Base-by-base conservation (phyloP, 2,888 invertebrate species). In the Drosophila niveifrons region DNA sequence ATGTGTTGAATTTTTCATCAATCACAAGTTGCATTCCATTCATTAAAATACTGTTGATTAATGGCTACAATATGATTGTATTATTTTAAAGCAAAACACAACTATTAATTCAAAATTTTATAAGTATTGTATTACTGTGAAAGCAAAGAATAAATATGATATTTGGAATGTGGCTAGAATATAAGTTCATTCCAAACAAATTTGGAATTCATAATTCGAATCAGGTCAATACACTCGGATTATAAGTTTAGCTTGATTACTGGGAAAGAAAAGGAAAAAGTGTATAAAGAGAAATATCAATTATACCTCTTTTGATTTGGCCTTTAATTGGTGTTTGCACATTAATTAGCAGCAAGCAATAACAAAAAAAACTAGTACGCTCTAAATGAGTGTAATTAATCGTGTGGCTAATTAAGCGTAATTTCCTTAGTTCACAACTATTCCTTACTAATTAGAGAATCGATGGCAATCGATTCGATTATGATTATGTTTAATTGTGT, bases 381-480 rank as follows among this genome's bases (percentile, higher is more conserved):
- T n/a, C 9, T 39, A 43, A 47, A 36, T 68, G 10, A 11, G 52
- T 46, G 29, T 53, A 57, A 41, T 69, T 68, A 70, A 62, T 18
- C 44, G 53, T 15, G 46, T 63, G 41, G 31, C 47, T 8, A 55
- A 53, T 9, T 46, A 46, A 51, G 29, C 46, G 29, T 43, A 31
- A 53, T 53, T 47, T 13, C 15, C 34, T 36, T 23, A 36, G 23
- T 23, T 34, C 44, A 56, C 9, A 23, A 34, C 31, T 23, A 31
- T 8, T 28, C 23, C 13, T 28, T 51, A 23, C 46, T 46, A 69
- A 70, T 66, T 55, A 46, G 29, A 10, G 10, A 56, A 41, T 61
- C 1, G 50, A 55, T 46, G 50, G 46, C 11, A 41, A 72, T 53
- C 43, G 58, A 55, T 62, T 58, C 55, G 62, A 59, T 72, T 76